A percentile compares a stretch with the other conserved stretches of the same genome.
These are phyloP conservation scores for Trachelus stipa DNA, from an alignment of 2,888 invertebrate species.

Conservation along the genomic window DNA sequence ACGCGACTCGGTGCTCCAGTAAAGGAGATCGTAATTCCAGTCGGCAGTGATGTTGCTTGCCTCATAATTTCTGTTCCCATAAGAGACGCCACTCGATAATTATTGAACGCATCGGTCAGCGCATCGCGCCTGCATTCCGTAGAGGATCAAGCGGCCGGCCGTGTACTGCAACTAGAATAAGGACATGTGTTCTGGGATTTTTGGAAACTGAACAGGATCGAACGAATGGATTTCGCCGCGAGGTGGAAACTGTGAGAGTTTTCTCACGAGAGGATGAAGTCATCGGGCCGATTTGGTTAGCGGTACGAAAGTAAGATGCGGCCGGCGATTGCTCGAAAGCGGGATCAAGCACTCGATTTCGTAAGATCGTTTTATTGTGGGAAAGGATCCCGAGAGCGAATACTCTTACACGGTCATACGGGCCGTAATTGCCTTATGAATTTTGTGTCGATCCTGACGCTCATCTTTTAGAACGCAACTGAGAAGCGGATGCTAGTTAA, in stretches of 20 bases:
- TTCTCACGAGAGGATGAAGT: slow-evolving; percentile 10
- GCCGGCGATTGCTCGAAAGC: slow-evolving; percentile 15
- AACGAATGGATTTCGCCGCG: not conserved
- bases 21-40: not conserved
- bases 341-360: slow-evolving; percentile 15
- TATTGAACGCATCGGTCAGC: not conserved
- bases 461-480: not conserved
- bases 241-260: slow-evolving; percentile 7
- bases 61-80: too few relatives aligned
- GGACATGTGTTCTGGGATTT: not conserved
- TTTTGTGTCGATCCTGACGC: not conserved
- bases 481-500: not conserved
- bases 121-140: not conserved
- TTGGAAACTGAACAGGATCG: not conserved
- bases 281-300: slow-evolving; percentile 23
- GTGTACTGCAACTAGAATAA: not conserved
- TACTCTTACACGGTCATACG: not conserved
- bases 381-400: not conserved
- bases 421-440: not conserved
- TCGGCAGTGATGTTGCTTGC: too few relatives aligned
- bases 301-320: slow-evolving; percentile 16
- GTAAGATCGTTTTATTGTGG: slow-evolving; percentile 8
- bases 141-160: not conserved
- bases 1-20: slow-evolving; percentile 1
- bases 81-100: too few relatives aligned